Conservation (phyloP, 2,113 vertebrate species). For the Psittacula cyanocephala region DNA sequence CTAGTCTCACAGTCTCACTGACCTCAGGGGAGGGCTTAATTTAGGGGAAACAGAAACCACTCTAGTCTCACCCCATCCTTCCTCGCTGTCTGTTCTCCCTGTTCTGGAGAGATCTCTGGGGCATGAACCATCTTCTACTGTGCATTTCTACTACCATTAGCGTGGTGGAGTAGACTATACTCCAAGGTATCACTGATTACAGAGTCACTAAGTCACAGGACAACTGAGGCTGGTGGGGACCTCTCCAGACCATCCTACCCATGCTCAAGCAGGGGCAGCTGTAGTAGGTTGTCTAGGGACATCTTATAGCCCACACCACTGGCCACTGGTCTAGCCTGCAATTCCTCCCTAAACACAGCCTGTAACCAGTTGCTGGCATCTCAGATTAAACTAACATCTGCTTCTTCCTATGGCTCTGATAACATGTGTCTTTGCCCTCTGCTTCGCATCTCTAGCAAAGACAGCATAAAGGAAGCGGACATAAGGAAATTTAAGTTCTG, state of each 20-base stretch:
- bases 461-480: background rate
- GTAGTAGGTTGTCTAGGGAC: background rate
- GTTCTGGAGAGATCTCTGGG: background rate
- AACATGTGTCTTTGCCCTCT: background rate
- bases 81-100: background rate
- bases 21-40: background rate
- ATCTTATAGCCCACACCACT: background rate
- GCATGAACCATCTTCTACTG: rapidly evolving
- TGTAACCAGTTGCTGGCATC: background rate
- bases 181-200: background rate
- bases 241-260: background rate
- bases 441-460: background rate
- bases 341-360: background rate
- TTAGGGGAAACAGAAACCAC: background rate
- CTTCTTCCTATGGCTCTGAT: background rate
- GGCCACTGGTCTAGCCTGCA: background rate
- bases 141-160: background rate
- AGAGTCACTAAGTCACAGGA: background rate
- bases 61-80: background rate
- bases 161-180: background rate
- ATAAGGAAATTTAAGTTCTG: background rate
- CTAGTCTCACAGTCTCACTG: background rate
- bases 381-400: background rate
- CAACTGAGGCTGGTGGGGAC: background rate
- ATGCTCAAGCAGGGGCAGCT: background rate